Evolutionary conservation across 1,140 invertebrate species (phyloP).

Genomic region (Drosophila busckii): DNA sequence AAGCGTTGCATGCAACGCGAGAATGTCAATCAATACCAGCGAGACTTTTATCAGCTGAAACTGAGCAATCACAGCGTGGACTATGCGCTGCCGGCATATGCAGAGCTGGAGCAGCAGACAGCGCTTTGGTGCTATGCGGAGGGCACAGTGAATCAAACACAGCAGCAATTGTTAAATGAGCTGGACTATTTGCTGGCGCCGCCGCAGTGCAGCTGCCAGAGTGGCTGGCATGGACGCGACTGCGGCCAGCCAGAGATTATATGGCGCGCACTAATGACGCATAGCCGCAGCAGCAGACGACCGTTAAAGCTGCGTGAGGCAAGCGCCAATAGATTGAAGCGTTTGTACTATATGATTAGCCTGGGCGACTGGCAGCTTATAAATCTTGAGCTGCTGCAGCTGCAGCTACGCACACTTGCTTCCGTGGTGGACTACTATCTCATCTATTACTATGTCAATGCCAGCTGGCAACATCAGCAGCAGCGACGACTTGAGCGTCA

Average conservation of each 20-base stretch:
- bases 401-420: slow-evolving; percentile 82
- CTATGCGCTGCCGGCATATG: slow-evolving; percentile 40
- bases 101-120: slow-evolving; percentile 79
- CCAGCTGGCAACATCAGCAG: slow-evolving; percentile 8
- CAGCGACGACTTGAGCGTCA: slow-evolving; percentile 7
- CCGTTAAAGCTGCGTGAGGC: slow-evolving; percentile 46
- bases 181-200: slow-evolving; percentile 43
- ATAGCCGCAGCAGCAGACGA: slow-evolving; percentile 36
- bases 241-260: slow-evolving; percentile 85
- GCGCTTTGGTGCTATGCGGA: slow-evolving; percentile 81
- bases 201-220: slow-evolving; percentile 81
- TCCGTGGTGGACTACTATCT: slow-evolving; percentile 84
- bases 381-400: slow-evolving; percentile 81
- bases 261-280: slow-evolving; percentile 83
- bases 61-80: slow-evolving; percentile 43
- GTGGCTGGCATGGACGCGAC: slow-evolving; percentile 83
- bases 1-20: slow-evolving; percentile 31
- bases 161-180: slow-evolving; percentile 10
- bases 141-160: slow-evolving; percentile 79
- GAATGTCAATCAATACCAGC: slow-evolving; percentile 54
- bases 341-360: slow-evolving; percentile 82
- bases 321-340: slow-evolving; percentile 79
- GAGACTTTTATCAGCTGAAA: slow-evolving; percentile 58
- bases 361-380: slow-evolving; percentile 79
- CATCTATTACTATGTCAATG: slow-evolving; percentile 72